phyloP scores from a whole-genome alignment of 2,113 vertebrate species.

The human (Homo sapiens) region DNA sequence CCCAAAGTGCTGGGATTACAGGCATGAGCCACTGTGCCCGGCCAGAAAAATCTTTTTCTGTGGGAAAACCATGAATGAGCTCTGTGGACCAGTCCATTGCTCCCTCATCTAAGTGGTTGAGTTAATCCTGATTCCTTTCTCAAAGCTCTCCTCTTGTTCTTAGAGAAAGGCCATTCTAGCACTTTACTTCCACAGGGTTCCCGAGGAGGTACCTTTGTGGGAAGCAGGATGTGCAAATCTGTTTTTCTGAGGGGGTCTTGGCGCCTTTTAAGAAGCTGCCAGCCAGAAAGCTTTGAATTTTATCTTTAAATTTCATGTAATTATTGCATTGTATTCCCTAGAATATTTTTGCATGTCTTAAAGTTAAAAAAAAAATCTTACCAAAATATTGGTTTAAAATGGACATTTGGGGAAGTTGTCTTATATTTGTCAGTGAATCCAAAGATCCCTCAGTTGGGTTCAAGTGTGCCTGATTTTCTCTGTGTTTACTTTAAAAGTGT shows the following conservation, averaged over 20 bases:
- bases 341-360: neutral
- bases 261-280: neutral
- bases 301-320: neutral
- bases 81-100: neutral
- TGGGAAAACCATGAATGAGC: neutral
- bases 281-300: neutral
- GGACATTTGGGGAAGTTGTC: neutral
- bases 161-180: neutral
- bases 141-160: neutral
- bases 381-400: constrained; percentile 35
- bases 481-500: constrained; percentile 21
- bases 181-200: neutral
- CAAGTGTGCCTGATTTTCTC: constrained; percentile 15
- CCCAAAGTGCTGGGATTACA: too few species aligned
- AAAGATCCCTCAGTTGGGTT: neutral
- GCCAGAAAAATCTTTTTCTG: neutral
- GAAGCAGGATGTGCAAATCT: neutral
- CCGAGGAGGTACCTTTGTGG: neutral
- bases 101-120: neutral
- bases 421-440: neutral
- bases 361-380: neutral
- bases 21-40: too few species aligned
- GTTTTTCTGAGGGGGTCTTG: neutral
- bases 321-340: neutral
- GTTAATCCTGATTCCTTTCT: neutral